Evolutionary conservation across 2,797 vertebrate species (phyloP), one percentile per base, ranked within the genome.

Genomic region (Taenioides sp.): DNA sequence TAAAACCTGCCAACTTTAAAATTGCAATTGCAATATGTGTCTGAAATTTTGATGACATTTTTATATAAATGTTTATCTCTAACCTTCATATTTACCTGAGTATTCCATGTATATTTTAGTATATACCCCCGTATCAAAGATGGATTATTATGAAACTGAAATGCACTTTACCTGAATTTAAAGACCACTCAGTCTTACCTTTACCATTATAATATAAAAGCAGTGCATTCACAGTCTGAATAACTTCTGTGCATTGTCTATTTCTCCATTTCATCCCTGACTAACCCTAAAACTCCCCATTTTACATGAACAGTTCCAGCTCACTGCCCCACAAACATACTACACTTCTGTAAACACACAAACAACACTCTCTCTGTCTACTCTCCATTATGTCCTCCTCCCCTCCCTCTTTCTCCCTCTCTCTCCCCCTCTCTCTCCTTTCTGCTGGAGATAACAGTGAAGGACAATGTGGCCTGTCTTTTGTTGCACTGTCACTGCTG

Each of bases 381-480:
- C 23, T 55, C 76, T 65, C 40, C 11, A 65, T 65, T 49, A 23
- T 65, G 20, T 22, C 28, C 22, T 31, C 34, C 10, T 16, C 20
- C 11, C 37, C 18, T 7, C 28, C 28, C 84, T 76, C 71, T 9
- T 0, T 58, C 69, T 28, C 54, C 43, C 71, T 47, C 64, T 72
- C 54, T 17, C 16, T 49, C 47, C 1, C n/a, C 12, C 20, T 2
- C 77, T 75, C 65, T 63, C 50, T 57, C 65, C 66, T 75, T 71
- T 63, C 74, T 57, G 5, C 74, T 78, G 74, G 57, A 72, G 87
- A 84, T 72, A 76, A 77, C 80, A 74, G 14, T 73, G 54, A 52
- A 9, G 75, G 74, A 92, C 91, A 92, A 89, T 88, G 82, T 76
- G 5, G 5, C 72, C 74, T 78, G 81, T 92, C 88, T 91, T 78